These are phyloP conservation scores for Caloenas nicobarica DNA, from an alignment of 2,113 vertebrate genomes.

Conservation along the genomic window DNA sequence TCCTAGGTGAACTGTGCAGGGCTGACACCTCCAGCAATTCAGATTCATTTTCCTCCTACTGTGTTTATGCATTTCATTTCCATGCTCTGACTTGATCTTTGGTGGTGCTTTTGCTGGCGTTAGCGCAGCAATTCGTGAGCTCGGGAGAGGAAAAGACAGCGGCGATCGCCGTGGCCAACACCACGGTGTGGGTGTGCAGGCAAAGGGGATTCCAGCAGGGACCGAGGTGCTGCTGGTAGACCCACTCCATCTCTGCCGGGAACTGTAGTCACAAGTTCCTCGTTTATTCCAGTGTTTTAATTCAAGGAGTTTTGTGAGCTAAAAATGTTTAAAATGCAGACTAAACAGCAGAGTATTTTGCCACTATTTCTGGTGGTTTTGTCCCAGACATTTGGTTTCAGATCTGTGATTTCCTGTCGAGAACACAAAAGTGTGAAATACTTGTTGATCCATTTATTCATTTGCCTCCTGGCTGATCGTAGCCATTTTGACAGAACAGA, in stretches of 20 bases:
- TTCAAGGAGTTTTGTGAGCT: constrained; percentile 25
- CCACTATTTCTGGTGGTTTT: constrained; percentile 57
- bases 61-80: constrained; percentile 9
- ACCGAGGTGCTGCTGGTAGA: background rate
- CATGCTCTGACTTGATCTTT: background rate
- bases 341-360: constrained; percentile 63
- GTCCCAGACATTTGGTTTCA: constrained; percentile 68
- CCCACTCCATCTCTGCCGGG: background rate
- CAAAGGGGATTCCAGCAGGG: background rate
- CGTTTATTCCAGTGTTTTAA: constrained; percentile 15
- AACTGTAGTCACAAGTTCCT: background rate
- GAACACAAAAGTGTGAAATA: constrained; percentile 66
- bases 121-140: background rate
- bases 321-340: constrained; percentile 53
- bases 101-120: background rate
- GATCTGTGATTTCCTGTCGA: constrained; percentile 68
- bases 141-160: background rate
- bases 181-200: background rate
- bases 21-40: background rate
- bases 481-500: constrained; percentile 63
- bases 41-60: background rate
- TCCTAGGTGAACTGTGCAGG: background rate
- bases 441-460: constrained; percentile 69
- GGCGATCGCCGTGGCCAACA: background rate
- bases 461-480: constrained; percentile 64